Percentiles rank a stretch among this genome's conserved stretches.
These are phyloP conservation scores for Xiphophorus birchmanni DNA, from an alignment of 2,797 vertebrate species.

Conservation along the genomic window DNA sequence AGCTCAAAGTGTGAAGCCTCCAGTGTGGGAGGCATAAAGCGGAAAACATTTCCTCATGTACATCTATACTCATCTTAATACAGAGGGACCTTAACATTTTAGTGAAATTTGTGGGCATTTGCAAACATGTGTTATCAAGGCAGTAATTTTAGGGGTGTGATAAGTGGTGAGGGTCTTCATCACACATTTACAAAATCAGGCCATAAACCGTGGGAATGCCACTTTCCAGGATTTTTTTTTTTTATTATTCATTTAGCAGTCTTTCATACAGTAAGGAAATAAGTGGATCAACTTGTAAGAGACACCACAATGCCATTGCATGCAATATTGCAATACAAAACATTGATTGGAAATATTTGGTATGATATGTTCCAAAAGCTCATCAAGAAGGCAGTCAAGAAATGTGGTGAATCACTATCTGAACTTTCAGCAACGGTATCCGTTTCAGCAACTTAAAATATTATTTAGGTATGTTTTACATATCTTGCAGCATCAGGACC, in stretches of 20 bases:
- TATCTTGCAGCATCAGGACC: neutral
- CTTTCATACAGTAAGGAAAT: neutral
- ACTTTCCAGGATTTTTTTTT: neutral
- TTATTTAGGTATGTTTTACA: neutral
- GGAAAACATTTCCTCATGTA: neutral
- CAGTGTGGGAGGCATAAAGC: neutral
- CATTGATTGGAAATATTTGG: neutral
- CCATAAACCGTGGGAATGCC: neutral
- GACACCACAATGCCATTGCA: neutral
- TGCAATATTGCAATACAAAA: neutral
- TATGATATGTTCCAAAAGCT: neutral
- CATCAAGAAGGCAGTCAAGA: neutral
- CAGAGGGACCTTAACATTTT: neutral
- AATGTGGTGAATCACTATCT: neutral
- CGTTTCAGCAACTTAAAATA: too few species aligned
- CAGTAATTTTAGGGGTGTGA: neutral
- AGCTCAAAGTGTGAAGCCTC: constrained; percentile 4
- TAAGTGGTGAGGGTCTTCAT: neutral
- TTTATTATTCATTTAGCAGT: neutral
- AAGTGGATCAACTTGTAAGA: neutral
- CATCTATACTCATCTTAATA: neutral
- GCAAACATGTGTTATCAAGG: neutral
- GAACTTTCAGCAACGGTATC: neutral
- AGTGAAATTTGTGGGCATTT: neutral
- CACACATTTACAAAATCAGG: neutral